Base-by-base conservation (phyloP, 2,113 vertebrate species). In the Ammodytes marinus region DNA sequence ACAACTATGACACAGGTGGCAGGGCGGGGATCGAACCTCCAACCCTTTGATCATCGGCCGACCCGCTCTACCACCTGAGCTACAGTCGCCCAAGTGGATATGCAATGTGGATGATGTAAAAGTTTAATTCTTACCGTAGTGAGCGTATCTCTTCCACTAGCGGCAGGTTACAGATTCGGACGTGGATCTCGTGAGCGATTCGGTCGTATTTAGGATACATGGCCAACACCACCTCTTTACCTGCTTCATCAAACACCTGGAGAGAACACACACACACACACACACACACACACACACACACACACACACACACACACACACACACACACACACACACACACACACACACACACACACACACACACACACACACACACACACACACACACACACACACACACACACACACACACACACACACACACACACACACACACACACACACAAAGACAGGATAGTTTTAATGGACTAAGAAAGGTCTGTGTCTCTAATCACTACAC, bases 171-270 rank as follows among this genome's bases (percentile, higher is more conserved):
- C 97, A 97, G 86, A 99, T 98, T 6, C 98, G 97, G 69, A 98
- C 97, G 0, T 99, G 97, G 90, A 99, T 97, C 86, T 97, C 97
- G 37, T 96, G 96, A 74, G 97, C 94, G 11, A 99, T 99, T 3
- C 97, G 97, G 76, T 97, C 96, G 0, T 99, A 99, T 84, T 99
- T 99, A 14, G 98, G 98, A 90, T 98, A 99, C 98, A 99, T 99
- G 83, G 97, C 96, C 80, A 99, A 82, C 45, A 99, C 98, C 12
- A 99, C 98, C 57, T 99, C 98, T 86, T 97, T 97, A 10, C 97
- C 98, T 0, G 98, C 98, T 89, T 99, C 98, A 2, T 99, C 97
- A 0, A 99, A 98, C 77, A 99, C 74, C 93, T 94, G 80, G 55
- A 0, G 2, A 27, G 3, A 37, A 1, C 35, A 19, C 13, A 19